Conservation (phyloP, 2,888 invertebrate genomes). For the Pinctada fucata region DNA sequence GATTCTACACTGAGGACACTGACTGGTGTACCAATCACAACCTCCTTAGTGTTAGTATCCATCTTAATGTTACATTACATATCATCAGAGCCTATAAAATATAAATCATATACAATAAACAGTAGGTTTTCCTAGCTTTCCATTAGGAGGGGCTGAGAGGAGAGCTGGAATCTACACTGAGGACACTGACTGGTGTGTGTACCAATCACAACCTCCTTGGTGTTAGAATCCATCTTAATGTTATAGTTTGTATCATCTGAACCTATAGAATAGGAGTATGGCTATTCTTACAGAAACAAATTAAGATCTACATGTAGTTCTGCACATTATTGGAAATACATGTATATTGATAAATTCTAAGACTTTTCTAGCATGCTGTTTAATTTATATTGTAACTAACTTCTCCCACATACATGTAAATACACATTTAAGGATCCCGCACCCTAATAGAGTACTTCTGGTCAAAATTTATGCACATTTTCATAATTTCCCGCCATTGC, state of each 20-base stretch:
- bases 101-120: too few relatives aligned
- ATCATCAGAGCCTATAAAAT: conserved; percentile 64
- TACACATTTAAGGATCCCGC: too few relatives aligned
- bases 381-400: too few relatives aligned
- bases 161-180: conserved; percentile 24
- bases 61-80: conserved; percentile 70
- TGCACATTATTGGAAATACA: neutral
- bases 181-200: conserved; percentile 66
- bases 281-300: neutral
- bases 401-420: too few relatives aligned
- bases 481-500: too few relatives aligned
- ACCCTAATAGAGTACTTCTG: too few relatives aligned
- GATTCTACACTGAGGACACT: conserved; percentile 41
- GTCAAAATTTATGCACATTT: too few relatives aligned
- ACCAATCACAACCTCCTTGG: conserved; percentile 72
- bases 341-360: neutral
- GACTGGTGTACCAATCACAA: conserved; percentile 70
- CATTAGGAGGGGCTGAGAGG: conserved; percentile 31
- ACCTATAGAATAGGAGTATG: conserved; percentile 7
- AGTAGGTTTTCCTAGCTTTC: conserved; percentile 43
- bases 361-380: neutral
- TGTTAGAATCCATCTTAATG: conserved; percentile 69
- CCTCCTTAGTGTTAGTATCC: conserved; percentile 68
- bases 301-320: neutral
- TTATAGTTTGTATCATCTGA: conserved; percentile 65